These are phyloP conservation scores for Diglossa cyanea DNA, from an alignment of 2,797 vertebrate genomes.

Conservation along the genomic window DNA sequence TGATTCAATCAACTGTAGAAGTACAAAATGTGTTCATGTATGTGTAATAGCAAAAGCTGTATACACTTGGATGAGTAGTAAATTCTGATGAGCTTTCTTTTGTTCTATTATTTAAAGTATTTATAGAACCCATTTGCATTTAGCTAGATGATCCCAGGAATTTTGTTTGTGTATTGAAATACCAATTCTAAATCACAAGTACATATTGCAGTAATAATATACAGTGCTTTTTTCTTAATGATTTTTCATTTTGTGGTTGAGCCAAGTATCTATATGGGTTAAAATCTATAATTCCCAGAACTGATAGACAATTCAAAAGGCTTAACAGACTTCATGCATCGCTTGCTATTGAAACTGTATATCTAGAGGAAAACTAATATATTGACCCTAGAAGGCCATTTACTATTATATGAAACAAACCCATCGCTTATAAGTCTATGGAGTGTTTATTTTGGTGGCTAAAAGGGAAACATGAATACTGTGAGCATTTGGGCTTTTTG, in stretches of 20 bases:
- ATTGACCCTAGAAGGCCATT: conserved; percentile 56
- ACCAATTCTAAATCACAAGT: conserved; percentile 13
- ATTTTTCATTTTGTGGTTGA: conserved; percentile 67
- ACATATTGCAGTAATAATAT: conserved; percentile 50
- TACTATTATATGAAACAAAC: conserved; percentile 39
- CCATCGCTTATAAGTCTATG: not conserved
- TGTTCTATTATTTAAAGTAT: conserved; percentile 14
- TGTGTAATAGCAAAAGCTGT: conserved; percentile 20
- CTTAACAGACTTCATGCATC: conserved; percentile 57
- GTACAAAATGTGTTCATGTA: conserved; percentile 1
- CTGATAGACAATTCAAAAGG: conserved; percentile 68
- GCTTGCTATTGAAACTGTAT: conserved; percentile 61
- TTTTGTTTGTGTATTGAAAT: conserved; percentile 50
- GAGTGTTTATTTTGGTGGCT: conserved; percentile 13
- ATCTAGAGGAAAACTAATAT: conserved; percentile 60
- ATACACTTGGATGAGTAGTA: not conserved
- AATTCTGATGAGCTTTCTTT: conserved; percentile 20
- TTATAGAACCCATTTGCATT: conserved; percentile 44
- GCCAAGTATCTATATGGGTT: conserved; percentile 66
- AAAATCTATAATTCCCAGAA: conserved; percentile 72
- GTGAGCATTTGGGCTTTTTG: not conserved
- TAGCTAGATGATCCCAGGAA: not conserved
- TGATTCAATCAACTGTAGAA: conserved; percentile 29
- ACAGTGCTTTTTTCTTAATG: conserved; percentile 48
- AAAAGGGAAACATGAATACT: not conserved